phyloP scores from a whole-genome alignment of 2,888 invertebrate genomes.

The Mellilla xanthometata region DNA sequence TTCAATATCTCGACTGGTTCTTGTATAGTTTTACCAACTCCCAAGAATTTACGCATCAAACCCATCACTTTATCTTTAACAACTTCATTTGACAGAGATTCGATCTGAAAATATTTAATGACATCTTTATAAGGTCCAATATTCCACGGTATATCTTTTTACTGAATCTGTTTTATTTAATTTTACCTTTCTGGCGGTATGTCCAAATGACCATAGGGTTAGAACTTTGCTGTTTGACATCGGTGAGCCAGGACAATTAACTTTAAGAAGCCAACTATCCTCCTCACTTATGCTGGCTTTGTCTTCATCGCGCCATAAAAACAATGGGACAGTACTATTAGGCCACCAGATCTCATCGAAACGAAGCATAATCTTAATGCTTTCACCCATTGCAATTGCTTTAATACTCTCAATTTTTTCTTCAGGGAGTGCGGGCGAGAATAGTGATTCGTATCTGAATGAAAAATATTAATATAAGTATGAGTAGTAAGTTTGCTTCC shows the following conservation, averaged over 20 bases:
- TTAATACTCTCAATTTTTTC: neutral
- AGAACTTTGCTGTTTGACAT: constrained; percentile 52
- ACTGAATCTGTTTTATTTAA: neutral
- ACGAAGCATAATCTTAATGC: neutral
- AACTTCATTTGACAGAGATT: constrained; percentile 58
- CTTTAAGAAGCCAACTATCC: constrained; percentile 39
- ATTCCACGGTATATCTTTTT: neutral
- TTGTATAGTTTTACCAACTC: constrained; percentile 46
- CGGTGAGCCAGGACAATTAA: constrained; percentile 36
- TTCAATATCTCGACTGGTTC: constrained; percentile 57
- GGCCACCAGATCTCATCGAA: constrained; percentile 1
- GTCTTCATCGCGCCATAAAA: neutral
- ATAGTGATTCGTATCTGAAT: neutral
- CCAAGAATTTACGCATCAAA: constrained; percentile 57
- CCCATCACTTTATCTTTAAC: constrained; percentile 57
- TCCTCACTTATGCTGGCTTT: neutral
- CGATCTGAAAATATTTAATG: constrained; percentile 49
- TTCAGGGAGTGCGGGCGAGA: neutral
- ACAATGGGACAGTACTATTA: neutral
- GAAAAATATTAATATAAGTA: neutral
- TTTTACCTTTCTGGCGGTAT: neutral
- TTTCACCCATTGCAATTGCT: neutral
- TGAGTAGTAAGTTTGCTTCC: too few species aligned
- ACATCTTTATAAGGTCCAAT: neutral
- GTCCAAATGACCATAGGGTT: neutral